Percentiles rank a stretch among this genome's conserved stretches.
phyloP scores from a whole-genome alignment of 2,797 vertebrate species.

The Aplochiton taeniatus region DNA sequence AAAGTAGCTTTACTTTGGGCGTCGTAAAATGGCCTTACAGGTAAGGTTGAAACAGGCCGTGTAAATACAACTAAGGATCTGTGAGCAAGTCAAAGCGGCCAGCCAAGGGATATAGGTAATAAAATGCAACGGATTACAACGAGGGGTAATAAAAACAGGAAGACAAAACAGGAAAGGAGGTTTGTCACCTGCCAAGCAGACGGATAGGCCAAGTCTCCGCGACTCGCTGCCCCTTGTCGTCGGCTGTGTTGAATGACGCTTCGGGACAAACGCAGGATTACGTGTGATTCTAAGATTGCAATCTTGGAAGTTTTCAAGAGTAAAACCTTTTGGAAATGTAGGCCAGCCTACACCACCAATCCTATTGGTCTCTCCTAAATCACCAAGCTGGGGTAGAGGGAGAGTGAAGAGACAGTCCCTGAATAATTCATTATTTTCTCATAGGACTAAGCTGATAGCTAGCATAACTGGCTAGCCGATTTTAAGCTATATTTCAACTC shows the following conservation, averaged over 20 bases:
- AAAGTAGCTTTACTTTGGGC: constrained; percentile 19
- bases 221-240: background rate
- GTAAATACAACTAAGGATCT: constrained; percentile 8
- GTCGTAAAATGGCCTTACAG: constrained; percentile 9
- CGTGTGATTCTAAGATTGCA: constrained; percentile 15
- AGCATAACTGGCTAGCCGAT: constrained; percentile 26
- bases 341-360: constrained; percentile 27
- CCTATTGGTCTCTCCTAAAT: constrained; percentile 34
- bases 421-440: constrained; percentile 37
- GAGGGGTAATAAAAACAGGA: constrained; percentile 19
- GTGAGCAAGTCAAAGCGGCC: constrained; percentile 15
- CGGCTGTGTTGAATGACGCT: background rate
- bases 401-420: constrained; percentile 27
- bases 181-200: background rate
- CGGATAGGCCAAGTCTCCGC: background rate
- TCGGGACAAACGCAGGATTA: background rate
- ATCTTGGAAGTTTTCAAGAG: constrained; percentile 16
- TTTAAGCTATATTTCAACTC: constrained; percentile 6
- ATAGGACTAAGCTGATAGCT: constrained; percentile 30
- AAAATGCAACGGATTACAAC: constrained; percentile 7
- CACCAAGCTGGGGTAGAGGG: constrained; percentile 17
- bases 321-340: constrained; percentile 39
- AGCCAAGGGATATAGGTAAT: constrained; percentile 3
- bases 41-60: constrained; percentile 4
- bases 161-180: background rate